phyloP scores from a whole-genome alignment of 2,113 vertebrate genomes.

The Varanus salvator region DNA sequence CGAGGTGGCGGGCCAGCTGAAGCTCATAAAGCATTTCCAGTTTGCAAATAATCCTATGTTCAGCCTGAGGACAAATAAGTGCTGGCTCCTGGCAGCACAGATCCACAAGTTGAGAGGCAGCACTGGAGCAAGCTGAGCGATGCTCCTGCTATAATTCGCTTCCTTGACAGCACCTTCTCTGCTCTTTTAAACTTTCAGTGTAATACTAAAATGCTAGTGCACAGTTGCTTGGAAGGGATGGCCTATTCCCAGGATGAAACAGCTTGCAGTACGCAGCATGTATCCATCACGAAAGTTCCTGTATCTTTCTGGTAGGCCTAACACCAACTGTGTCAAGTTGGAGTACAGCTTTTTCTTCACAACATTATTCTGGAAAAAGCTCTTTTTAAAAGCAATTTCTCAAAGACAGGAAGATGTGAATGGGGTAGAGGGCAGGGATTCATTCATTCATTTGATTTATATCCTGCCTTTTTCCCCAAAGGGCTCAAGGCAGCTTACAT shows the following conservation, averaged over 20 bases:
- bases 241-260: not conserved
- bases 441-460: too few relatives aligned
- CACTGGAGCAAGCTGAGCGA: not conserved
- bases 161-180: not conserved
- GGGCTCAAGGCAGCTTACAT: too few relatives aligned
- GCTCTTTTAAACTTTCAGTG: not conserved
- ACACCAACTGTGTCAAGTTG: not conserved
- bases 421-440: not conserved
- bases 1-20: not conserved
- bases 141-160: not conserved
- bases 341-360: not conserved
- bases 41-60: not conserved
- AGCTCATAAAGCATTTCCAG: too few relatives aligned
- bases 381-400: not conserved
- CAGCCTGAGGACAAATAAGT: not conserved
- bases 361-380: not conserved
- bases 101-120: not conserved
- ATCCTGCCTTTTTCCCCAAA: too few relatives aligned
- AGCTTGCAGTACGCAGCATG: not conserved
- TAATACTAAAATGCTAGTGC: not conserved
- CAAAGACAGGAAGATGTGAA: not conserved
- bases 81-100: not conserved
- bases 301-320: not conserved
- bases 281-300: not conserved
- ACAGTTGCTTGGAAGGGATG: not conserved